Base-by-base conservation (phyloP, 2,888 invertebrate genomes). In the Mechanitis mazaeus region DNA sequence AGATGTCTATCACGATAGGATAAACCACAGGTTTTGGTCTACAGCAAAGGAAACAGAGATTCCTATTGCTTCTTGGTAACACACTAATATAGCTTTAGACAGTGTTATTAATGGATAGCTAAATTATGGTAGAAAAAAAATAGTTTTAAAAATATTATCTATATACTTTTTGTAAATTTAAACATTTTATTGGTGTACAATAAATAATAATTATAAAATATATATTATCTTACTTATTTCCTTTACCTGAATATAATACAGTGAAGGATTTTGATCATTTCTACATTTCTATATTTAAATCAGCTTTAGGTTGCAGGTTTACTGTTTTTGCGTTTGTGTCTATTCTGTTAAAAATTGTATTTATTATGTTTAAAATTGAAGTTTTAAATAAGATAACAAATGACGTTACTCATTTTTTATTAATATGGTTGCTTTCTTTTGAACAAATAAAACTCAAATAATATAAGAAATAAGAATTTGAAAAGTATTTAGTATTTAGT, bases 291-390 rank as follows among this genome's bases (percentile, higher is more conserved):
- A 82, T 74, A 6, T 73, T 71, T 11, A 84, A 67, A 63, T 79
- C 72, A 7, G 77, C 78, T 66, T 77, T 79, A 3, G 83, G 82
- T 61, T 83, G 79, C 45, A 87, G 69, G 0, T 80, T 60, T 2
- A 85, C 86, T 2, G 78, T 76, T 66, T 81, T 80, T 11, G 74
- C 71, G 3, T 63, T 64, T 46, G 73, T 78, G 55, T 86, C 76
- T 79, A 87, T 81, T 63, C 87, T 87, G 70, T 45, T 74, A 64
- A 66, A 61, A n/a, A 28, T 55, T 6, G 3, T 3, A 46, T 45
- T 50, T 3, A 46, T 45, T 50, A 45, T 33, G 12, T 3, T 9
- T 56, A 38, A 28, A 35, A 33, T 46, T 20, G 20, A 20, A 20
- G 20, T 20, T 20, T 20, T 20, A 20, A 20, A 20, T 20, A 20